phyloP scores from a whole-genome alignment of 2,113 vertebrate genomes.

The Malurus cyaneus region DNA sequence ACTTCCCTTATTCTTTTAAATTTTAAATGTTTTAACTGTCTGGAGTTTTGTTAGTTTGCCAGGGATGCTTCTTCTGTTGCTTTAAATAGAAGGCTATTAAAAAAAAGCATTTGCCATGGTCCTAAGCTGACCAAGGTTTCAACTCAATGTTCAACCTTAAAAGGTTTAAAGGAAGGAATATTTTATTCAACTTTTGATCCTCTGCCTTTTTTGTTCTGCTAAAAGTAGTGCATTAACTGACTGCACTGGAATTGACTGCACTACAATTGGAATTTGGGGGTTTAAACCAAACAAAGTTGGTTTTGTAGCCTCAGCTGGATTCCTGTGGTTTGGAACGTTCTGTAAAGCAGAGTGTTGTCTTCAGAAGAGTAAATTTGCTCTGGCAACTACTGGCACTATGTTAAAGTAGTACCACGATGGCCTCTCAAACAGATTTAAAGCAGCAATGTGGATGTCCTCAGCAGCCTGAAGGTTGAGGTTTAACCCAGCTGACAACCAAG shows the following conservation, averaged over 20 bases:
- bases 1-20: neutral
- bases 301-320: neutral
- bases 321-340: neutral
- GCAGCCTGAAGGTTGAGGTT: neutral
- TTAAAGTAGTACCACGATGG: neutral
- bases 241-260: neutral
- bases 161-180: neutral
- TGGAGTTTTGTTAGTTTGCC: neutral
- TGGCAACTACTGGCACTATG: neutral
- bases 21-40: neutral
- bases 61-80: neutral
- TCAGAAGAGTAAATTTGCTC: neutral
- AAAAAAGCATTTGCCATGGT: neutral
- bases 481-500: neutral
- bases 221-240: neutral
- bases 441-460: neutral
- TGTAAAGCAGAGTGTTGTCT: neutral
- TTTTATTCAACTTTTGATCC: neutral
- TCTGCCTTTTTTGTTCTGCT: neutral
- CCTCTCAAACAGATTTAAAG: neutral
- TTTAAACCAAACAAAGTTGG: neutral
- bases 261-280: neutral
- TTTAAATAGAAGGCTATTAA: neutral
- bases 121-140: neutral
- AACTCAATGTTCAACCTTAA: neutral